Evolutionary conservation across 2,888 invertebrate genomes (phyloP), one percentile per base, ranked within the genome.

Genomic region (Lasioglossum leucozonium): DNA sequence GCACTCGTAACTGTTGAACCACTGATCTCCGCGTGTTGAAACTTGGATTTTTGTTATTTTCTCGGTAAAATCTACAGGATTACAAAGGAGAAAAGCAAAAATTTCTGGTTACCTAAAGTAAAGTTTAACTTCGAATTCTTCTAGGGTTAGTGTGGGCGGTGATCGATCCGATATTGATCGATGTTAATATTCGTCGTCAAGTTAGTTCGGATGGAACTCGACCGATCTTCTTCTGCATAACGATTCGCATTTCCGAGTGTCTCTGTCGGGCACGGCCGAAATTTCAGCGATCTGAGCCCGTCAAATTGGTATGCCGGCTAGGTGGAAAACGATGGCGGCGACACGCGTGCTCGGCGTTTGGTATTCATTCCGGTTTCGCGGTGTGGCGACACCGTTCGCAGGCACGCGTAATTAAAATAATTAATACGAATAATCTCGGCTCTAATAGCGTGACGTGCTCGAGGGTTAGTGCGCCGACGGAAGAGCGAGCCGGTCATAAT

Each of bases 351-450:
- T 72, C 58, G 5, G 34, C 22, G 55, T 51, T 80, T 77, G 73
- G 78, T 30, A 55, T 44, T 34, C 72, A 76, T 69, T 55, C 40
- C 47, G 30, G 11, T 67, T 30, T 44, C 26, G 42, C 40, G 47
- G 77, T 26, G 18, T 34, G 69, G 72, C 73, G 44, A 13, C 13
- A 18, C 55, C 55, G 87, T 80, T 77, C 72, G 62, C 75, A 78
- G 84, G 79, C 82, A 83, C 79, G 88, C 90, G 90, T 90, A 92
- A 93, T 93, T 93, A 93, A 93, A 93, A 92, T 93, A 93, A 93
- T 93, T 93, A 93, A 91, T 90, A 91, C 86, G 91, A 92, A 93
- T 92, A 93, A 92, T 93, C 92, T 91, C 87, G 87, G 78, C 82
- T 85, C 80, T 93, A 93, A 93, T 92, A 90, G 91, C 91, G 88